Conservation (phyloP, 2,797 vertebrate species). For the Sebastes diploproa region DNA sequence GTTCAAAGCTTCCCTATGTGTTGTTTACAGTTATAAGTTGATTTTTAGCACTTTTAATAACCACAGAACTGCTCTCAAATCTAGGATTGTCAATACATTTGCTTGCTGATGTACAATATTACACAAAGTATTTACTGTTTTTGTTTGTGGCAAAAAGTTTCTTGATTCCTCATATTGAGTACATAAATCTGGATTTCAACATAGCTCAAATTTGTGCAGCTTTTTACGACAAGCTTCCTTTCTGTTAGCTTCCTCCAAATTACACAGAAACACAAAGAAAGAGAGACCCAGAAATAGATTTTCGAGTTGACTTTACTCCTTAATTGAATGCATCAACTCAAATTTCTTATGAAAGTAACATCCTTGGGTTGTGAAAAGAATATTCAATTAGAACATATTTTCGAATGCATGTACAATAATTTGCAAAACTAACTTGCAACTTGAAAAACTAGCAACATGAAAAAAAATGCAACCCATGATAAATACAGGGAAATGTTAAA, state of each 20-base stretch:
- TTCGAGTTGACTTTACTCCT: conserved; percentile 55
- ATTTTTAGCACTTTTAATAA: background rate
- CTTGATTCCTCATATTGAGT: background rate
- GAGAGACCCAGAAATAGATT: background rate
- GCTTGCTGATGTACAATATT: background rate
- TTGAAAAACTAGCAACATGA: conserved; percentile 6
- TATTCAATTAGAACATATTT: conserved; percentile 30
- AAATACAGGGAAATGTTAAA: conserved; percentile 29
- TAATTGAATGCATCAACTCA: conserved; percentile 40
- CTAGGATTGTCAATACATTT: background rate
- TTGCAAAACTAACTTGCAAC: background rate
- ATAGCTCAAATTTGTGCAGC: background rate
- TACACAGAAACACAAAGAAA: background rate
- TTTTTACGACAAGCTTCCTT: background rate
- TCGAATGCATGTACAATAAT: conserved; percentile 38
- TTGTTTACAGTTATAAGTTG: background rate
- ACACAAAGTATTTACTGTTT: no score
- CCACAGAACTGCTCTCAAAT: background rate
- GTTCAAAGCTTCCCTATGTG: background rate
- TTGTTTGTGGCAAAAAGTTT: background rate
- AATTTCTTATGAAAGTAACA: conserved; percentile 37
- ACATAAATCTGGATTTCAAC: background rate
- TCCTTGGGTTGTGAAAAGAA: conserved; percentile 35
- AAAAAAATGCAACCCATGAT: conserved; percentile 23
- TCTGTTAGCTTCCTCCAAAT: background rate